phyloP scores from a whole-genome alignment of 2,113 vertebrate genomes.

The Balaeniceps rex region DNA sequence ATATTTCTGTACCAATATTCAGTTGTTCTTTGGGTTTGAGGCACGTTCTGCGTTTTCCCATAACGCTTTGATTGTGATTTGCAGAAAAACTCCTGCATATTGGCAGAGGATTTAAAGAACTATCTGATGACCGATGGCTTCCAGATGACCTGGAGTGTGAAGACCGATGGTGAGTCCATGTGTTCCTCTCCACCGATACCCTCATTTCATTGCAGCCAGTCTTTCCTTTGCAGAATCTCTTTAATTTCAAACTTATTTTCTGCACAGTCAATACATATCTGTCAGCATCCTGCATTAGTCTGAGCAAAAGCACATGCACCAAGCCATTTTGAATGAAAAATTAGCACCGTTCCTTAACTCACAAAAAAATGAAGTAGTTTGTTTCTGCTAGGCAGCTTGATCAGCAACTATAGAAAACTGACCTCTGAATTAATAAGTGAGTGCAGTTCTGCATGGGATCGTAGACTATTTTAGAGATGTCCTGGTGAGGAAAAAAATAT shows the following conservation, averaged over 20 bases:
- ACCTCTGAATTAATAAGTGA: neutral
- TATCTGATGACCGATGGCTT: conserved; percentile 94
- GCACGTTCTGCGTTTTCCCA: neutral
- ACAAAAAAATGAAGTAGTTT: neutral
- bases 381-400: neutral
- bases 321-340: neutral
- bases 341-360: neutral
- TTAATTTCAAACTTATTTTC: neutral
- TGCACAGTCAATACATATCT: neutral
- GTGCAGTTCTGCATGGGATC: neutral
- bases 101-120: conserved; percentile 93
- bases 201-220: neutral
- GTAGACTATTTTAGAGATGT: neutral
- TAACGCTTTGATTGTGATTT: conserved; percentile 15
- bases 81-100: conserved; percentile 87
- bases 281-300: neutral
- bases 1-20: neutral
- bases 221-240: neutral
- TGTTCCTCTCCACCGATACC: neutral
- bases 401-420: neutral
- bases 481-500: neutral
- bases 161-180: conserved; percentile 81
- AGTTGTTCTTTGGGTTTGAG: neutral
- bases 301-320: neutral
- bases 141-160: conserved; percentile 90